Conservation (phyloP, 2,113 vertebrate genomes). For the Hippotragus niger region DNA sequence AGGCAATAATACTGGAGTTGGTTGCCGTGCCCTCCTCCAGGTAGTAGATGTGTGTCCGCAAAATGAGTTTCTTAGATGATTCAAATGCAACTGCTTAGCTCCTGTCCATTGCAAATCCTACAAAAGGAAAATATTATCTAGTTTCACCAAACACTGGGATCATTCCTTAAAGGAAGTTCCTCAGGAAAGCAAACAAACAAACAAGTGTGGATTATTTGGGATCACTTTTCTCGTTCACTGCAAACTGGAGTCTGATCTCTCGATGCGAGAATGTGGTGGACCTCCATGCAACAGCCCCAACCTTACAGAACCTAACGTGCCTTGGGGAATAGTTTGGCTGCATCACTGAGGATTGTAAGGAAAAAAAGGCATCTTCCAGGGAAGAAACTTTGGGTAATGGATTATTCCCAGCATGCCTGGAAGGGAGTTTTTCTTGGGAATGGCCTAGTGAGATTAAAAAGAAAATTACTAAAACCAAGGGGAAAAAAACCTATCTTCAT, state of each 20-base stretch:
- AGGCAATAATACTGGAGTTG: background rate
- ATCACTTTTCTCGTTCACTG: background rate
- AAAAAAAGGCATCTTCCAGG: background rate
- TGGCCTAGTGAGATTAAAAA: background rate
- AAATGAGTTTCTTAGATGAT: background rate
- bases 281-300: background rate
- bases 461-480: background rate
- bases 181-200: background rate
- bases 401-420: background rate
- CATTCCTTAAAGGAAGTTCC: background rate
- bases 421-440: background rate
- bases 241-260: background rate
- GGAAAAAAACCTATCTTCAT: background rate
- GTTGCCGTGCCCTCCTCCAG: background rate
- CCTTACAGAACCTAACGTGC: background rate
- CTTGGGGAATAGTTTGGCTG: background rate
- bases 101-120: background rate
- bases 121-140: background rate
- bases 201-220: background rate
- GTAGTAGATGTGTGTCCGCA: background rate
- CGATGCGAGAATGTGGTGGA: background rate
- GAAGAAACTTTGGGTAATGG: background rate
- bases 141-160: background rate
- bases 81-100: background rate
- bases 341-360: background rate